Evolutionary conservation across 2,888 invertebrate species (phyloP).

Genomic region (Oscheius sp.): DNA sequence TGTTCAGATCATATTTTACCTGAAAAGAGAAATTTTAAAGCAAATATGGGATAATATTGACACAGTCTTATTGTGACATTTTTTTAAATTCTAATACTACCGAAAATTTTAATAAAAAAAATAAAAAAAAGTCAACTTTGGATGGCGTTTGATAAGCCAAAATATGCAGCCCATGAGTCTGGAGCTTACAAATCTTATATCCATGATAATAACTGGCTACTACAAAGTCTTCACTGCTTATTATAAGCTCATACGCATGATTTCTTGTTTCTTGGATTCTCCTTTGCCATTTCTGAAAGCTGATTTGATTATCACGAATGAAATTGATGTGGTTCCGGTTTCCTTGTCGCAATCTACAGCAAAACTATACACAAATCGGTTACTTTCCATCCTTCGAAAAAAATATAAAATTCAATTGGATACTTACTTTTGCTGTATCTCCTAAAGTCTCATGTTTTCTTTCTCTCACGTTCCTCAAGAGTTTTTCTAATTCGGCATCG

Average conservation of each 20-base stretch:
- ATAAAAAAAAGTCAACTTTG: background rate
- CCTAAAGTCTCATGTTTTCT: background rate
- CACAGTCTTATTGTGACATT: too few species aligned
- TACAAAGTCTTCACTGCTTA: conserved; percentile 2
- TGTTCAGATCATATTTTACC: too few species aligned
- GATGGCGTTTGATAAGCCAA: conserved; percentile 17
- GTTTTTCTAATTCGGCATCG: background rate
- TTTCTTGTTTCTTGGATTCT: background rate
- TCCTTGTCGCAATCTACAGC: background rate
- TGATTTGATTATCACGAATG: background rate
- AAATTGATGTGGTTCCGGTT: background rate
- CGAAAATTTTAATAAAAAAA: background rate
- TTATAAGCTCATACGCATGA: background rate
- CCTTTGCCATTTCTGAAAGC: background rate
- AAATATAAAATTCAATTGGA: background rate
- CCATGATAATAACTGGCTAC: background rate
- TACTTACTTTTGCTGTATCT: conserved; percentile 2
- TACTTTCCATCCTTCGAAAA: background rate
- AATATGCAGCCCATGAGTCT: background rate
- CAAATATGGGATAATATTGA: too few species aligned
- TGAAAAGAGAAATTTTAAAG: too few species aligned
- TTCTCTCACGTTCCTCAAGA: background rate
- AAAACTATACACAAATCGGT: background rate
- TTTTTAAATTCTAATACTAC: too few species aligned
- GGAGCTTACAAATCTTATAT: background rate